Evolutionary conservation across 1,140 invertebrate species (phyloP), one percentile per base, ranked within the genome.

Genomic region (Lordiphosa mommai): DNA sequence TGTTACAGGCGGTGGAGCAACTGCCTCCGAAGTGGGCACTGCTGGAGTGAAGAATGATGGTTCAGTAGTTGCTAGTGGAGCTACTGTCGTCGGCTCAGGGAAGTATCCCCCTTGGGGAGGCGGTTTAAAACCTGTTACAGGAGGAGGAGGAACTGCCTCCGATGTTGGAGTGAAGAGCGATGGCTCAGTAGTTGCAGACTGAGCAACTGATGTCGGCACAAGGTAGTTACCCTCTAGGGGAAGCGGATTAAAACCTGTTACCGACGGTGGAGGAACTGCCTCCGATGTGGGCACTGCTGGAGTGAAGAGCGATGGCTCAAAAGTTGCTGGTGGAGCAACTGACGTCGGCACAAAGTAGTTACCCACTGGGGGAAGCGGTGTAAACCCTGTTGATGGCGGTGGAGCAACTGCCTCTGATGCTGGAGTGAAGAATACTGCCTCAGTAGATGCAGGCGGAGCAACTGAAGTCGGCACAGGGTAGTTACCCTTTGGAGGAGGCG

Each of bases 11-110:
- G 32, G 9, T 33, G 9, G n/a, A n/a, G n/a, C n/a, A n/a, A n/a
- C n/a, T n/a, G n/a, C n/a, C n/a, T n/a, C n/a, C n/a, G n/a, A 17
- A 17, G 16, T 17, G 16, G 16, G 3, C 16, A 17, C 16, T 14
- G 43, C 4, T n/a, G 32, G 13, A 7, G 43, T 7, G 13, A 57
- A 20, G 23, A 57, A 23, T 9, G 23, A 33, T 34, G 49, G 38
- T 8, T 40, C 48, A 10, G n/a, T n/a, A 8, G 20, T 17, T 30
- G 67, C 2, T 14, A 57, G 56, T 1, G 57, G 40, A 6, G 14
- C 44, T 46, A 16, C 47, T 5, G 13, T 3, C 0, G 36, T 7
- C 1, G 36, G 14, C 7, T 9, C 13, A 17, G 8, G 16, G 16
- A 16, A 38, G 13, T 38, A 16, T 0, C 14, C 7, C 3, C 0